A percentile compares a stretch with the other conserved stretches of the same genome.
These are phyloP conservation scores for Halcyon smyrnensis DNA, from an alignment of 2,797 vertebrate species.

Conservation along the genomic window DNA sequence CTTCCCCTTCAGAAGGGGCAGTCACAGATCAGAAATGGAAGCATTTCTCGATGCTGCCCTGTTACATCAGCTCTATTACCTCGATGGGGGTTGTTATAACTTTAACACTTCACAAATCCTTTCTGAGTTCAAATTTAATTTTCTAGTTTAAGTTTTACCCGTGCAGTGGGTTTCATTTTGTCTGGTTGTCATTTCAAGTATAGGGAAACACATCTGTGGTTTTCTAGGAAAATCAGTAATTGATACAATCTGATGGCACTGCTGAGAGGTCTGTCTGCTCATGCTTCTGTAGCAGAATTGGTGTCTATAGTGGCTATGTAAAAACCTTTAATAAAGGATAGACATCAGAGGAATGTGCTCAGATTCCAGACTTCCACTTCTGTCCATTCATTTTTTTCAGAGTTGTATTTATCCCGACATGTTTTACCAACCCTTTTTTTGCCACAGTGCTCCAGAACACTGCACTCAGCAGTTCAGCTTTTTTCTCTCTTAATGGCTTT, in stretches of 20 bases:
- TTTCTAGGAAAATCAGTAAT: background rate
- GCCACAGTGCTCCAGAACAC: background rate
- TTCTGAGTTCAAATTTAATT: background rate
- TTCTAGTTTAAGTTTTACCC: background rate
- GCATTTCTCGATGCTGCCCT: fast-evolving
- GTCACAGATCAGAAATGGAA: background rate
- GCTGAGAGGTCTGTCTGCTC: background rate
- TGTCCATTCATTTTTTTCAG: background rate
- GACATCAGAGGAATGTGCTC: background rate
- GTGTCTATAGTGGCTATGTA: background rate
- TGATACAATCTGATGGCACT: background rate
- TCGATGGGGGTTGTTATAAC: background rate
- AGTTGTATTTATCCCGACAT: background rate
- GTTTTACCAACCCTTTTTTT: background rate
- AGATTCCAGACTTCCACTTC: background rate
- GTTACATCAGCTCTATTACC: background rate
- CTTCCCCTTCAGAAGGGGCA: background rate
- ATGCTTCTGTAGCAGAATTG: background rate
- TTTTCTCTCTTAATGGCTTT: background rate
- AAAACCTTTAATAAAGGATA: background rate
- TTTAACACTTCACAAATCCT: background rate
- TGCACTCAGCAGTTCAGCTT: background rate
- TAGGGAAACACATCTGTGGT: background rate
- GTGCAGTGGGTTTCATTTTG: background rate
- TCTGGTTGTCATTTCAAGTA: background rate